Base-by-base conservation (phyloP, 2,888 invertebrate genomes). In the Leptopterna dolabrata region DNA sequence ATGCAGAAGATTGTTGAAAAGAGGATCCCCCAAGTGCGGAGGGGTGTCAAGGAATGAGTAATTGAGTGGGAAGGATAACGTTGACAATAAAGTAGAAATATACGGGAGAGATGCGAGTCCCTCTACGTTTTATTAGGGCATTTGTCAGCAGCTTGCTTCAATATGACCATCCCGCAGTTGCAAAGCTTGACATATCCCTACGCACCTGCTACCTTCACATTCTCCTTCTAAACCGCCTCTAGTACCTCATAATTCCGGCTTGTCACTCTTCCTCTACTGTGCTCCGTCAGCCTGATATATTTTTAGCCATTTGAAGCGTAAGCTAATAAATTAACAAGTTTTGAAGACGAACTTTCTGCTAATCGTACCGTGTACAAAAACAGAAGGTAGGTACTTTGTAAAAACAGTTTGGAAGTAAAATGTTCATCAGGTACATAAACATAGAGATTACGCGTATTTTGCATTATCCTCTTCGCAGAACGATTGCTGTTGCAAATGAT, bases 201-300 rank as follows among this genome's bases (percentile, higher is more conserved):
- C 43, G 85, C 85, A 85, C 85, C 85, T 85, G 85, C 85, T 85
- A 47, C 85, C 47, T 85, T 85, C 85, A 51, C 85, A 76, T 85
- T 85, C 76, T 45, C n/a, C 51, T 83, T 14, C 51, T 30, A 81
- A 81, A 63, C 83, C 19, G 63, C 63, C 70, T 41, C 47, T 29
- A 45, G 70, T 63, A 83, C 71, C 83, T 83, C 83, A 83, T 83
- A 83, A 83, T 83, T 83, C 45, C 45, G 36, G n/a, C 30, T 83
- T 81, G 81, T 81, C 81, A 81, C 51, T 81, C 51, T 81, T 63
- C 63, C 27, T 63, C 63, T 51, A 16, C 51, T 51, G n/a, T n/a
- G 11, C 24, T 27, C 63, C 63, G 63, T 63, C 63, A 9, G 24
- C 19, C 24, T 63, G 63, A 63, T 19, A n/a, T n/a, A 51, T 51